Evolutionary conservation across 2,797 vertebrate genomes (phyloP), one percentile per base, ranked within the genome.

Genomic region (Falco berigora): DNA sequence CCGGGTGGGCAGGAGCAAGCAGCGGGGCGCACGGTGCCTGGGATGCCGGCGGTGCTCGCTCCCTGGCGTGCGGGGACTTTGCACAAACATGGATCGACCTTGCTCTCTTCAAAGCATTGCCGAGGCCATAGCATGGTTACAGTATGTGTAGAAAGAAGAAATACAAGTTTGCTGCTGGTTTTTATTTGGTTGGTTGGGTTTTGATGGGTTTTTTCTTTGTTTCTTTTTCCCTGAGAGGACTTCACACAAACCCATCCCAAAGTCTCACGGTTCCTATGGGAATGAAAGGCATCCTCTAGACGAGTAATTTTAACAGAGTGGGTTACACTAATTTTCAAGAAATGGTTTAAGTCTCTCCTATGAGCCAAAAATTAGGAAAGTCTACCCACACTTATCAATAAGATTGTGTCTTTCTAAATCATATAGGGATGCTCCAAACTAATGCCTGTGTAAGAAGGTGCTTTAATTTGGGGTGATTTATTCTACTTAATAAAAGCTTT

Each of bases 401-500:
- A 5, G 21, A 44, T 66, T 9, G 9, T 21, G 62, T 67, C 44
- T 53, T 67, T 11, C 61, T 59, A 49, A 47, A 36, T 88, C 36
- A 5, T 27, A 4, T 3, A 3, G 53, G 53, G 58, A 27, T 53
- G 66, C n/a, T 90, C 53, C 76, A 66, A 17, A 9, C 3, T 27
- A 6, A 3, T 16, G 30, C 12, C 47, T 32, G 7, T 5, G 4
- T 14, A 4, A 47, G 61, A 4, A 63, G 32, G 30, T 36, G 74
- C 7, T 53, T 82, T 87, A 20, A 18, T 61, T 82, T 72, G 61
- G 40, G 53, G 11, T 92, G 89, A 86, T 89, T 88, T 91, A 89
- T 90, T 74, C 59, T 24, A 10, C 61, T 93, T 64, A 82, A 71
- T 87, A 74, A 93, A 93, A 74, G 58, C 76, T 94, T 95, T 92